These are phyloP conservation scores for Pyrrhia umbra DNA, from an alignment of 2,888 invertebrate species.

Conservation along the genomic window DNA sequence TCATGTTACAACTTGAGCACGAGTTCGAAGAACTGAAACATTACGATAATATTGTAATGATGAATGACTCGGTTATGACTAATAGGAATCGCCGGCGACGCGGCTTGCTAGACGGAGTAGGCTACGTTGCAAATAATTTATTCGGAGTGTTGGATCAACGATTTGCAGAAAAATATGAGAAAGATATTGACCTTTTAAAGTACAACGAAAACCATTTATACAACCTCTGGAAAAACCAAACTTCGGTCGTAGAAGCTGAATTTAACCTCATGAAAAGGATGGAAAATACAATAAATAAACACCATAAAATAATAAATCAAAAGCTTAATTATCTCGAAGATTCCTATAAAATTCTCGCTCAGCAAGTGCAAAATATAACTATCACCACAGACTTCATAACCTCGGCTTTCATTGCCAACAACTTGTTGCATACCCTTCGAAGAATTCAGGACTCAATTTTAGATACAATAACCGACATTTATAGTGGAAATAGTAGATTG, in stretches of 20 bases:
- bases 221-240: slow-evolving; percentile 26
- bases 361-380: neutral
- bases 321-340: slow-evolving; percentile 7
- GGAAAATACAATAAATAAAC: slow-evolving; percentile 1
- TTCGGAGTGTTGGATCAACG: slow-evolving; percentile 15
- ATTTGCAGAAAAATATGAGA: slow-evolving; percentile 16
- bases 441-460: slow-evolving; percentile 12
- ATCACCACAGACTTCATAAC: slow-evolving; percentile 5
- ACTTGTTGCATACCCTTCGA: slow-evolving; percentile 7
- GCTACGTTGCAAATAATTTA: slow-evolving; percentile 13
- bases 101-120: slow-evolving; percentile 13
- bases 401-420: slow-evolving; percentile 4
- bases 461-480: slow-evolving; percentile 19
- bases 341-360: neutral
- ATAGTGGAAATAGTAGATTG: slow-evolving; percentile 17
- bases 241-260: slow-evolving; percentile 20
- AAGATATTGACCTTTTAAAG: slow-evolving; percentile 11
- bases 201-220: slow-evolving; percentile 14
- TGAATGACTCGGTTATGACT: slow-evolving; percentile 18
- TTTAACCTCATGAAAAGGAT: slow-evolving; percentile 22
- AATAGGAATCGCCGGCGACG: slow-evolving; percentile 2
- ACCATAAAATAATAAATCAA: slow-evolving; percentile 18
- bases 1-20: slow-evolving; percentile 13
- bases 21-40: slow-evolving; percentile 16
- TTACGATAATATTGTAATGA: slow-evolving; percentile 13